These are phyloP conservation scores for Slavum lentiscoides DNA, from an alignment of 2,888 invertebrate genomes.

Conservation along the genomic window DNA sequence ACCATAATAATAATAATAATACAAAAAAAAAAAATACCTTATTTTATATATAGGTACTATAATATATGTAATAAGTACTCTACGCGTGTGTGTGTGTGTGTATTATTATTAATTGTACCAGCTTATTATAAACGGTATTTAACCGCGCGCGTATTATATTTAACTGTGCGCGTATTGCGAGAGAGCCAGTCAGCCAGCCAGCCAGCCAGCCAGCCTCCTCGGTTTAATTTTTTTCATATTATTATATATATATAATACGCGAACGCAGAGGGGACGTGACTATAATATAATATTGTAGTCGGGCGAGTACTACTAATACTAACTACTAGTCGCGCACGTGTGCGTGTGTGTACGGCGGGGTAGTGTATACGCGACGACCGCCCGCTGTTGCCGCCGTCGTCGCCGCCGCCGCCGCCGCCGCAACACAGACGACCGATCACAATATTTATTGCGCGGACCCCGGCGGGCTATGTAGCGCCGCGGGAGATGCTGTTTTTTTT, in stretches of 20 bases:
- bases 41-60: conserved; percentile 25
- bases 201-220: background rate
- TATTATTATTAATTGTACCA: conserved; percentile 34
- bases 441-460: conserved; percentile 40
- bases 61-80: background rate
- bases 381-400: conserved; percentile 7
- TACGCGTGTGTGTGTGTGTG: background rate
- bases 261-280: conserved; percentile 12
- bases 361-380: background rate
- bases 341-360: too few relatives aligned
- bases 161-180: conserved; percentile 22
- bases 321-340: too few relatives aligned
- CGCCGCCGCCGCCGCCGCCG: conserved; percentile 3
- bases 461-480: background rate
- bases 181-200: background rate
- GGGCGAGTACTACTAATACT: too few relatives aligned
- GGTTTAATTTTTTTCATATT: conserved; percentile 41
- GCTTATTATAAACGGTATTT: conserved; percentile 43
- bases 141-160: conserved; percentile 30
- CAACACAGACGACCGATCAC: conserved; percentile 42
- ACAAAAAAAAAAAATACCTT: conserved; percentile 14
- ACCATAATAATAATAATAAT: conserved; percentile 38
- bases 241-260: background rate
- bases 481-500: conserved; percentile 13
- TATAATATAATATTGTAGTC: too few relatives aligned